Evolutionary conservation across 2,888 invertebrate species (phyloP), one percentile per base, ranked within the genome.

Genomic region (Cantharis lateralis): DNA sequence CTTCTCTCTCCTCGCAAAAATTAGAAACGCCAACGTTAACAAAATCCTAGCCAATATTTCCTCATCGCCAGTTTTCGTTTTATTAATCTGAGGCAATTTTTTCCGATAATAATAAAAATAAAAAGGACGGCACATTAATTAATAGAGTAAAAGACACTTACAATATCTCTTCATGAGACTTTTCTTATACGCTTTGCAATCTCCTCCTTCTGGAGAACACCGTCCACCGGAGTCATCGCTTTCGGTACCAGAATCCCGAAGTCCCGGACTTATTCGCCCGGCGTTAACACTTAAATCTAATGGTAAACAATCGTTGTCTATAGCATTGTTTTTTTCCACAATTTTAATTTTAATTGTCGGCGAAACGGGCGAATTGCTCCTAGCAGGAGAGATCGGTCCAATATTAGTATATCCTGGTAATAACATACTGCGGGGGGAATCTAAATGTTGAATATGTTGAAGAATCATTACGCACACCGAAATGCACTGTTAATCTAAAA

Each of bases 101-200:
- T 48, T 48, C 7, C 48, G n/a, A 48, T n/a, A 48, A 48, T 48
- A 11, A 48, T n/a, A 48, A n/a, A 7, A 13, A n/a, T n/a, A n/a
- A n/a, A 48, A 48, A 48, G n/a, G 11, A 32, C 24, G 7, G 26
- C 10, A 26, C 26, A 10, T 2, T 26, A 26, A 26, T 26, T 32
- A 32, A 32, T 32, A 32, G 3, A 32, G 32, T 13, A 13, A 61
- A n/a, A 69, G 20, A n/a, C n/a, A 95, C 97, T 97, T 94, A 97
- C 97, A 93, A 91, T 96, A 97, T 92, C 97, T 91, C 90, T 95
- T 95, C 93, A 97, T 96, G 85, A 97, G 93, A 86, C 94, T 95
- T 89, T 97, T 97, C 92, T 97, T 97, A 91, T 96, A 96, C 70
- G 96, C 94, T 86, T 88, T 88, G 79, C 86, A 87, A 78, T 88